phyloP scores from a whole-genome alignment of 2,113 vertebrate species.

The Glaucomys volans region DNA sequence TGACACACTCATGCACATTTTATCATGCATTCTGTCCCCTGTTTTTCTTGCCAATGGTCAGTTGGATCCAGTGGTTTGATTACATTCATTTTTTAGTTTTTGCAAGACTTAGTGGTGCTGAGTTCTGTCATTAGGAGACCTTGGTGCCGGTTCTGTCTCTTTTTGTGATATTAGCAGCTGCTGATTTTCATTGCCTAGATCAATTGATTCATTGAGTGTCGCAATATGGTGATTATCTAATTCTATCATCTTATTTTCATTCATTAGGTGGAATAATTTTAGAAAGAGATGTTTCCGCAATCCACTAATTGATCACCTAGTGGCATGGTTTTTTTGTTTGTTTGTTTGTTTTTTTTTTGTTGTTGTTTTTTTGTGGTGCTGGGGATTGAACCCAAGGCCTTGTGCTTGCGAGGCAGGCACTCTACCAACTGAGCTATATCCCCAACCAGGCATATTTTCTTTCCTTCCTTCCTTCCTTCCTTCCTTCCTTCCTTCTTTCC shows the following conservation, averaged over 20 bases:
- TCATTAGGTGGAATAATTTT: slow-evolving; percentile 39
- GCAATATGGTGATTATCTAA: not conserved
- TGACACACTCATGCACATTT: not conserved
- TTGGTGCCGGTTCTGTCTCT: not conserved
- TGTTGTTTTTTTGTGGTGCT: too few species aligned
- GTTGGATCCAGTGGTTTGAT: not conserved
- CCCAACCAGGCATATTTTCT: too few species aligned
- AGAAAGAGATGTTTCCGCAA: slow-evolving; percentile 1
- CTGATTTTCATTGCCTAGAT: slow-evolving; percentile 32
- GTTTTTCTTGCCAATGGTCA: slow-evolving; percentile 19
- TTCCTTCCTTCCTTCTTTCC: too few species aligned
- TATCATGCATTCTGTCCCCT: not conserved
- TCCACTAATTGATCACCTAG: not conserved
- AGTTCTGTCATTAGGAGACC: not conserved
- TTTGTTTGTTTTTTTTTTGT: too few species aligned
- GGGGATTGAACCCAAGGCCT: too few species aligned
- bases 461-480: too few species aligned
- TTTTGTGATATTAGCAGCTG: not conserved
- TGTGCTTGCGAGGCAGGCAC: too few species aligned
- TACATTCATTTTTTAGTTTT: not conserved
- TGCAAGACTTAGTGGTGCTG: not conserved
- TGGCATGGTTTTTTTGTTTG: not conserved
- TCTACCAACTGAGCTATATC: too few species aligned
- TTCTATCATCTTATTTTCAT: slow-evolving; percentile 50
- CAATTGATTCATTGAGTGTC: slow-evolving; percentile 19